Evolutionary conservation across 2,888 invertebrate species (phyloP).

Genomic region (Drosophila mercatorum): DNA sequence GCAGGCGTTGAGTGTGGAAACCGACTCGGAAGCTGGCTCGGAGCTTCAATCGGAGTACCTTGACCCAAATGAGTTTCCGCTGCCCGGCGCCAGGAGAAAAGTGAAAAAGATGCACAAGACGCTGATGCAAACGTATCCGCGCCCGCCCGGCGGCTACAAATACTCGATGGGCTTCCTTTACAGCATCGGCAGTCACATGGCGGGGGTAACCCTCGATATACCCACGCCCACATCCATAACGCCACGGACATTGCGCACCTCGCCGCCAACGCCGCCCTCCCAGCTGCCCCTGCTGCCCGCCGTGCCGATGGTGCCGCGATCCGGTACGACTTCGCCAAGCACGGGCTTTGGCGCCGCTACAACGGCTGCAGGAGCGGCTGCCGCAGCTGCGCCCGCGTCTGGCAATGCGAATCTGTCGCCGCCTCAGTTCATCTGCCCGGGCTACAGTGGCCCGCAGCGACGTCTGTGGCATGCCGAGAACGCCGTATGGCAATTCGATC

Average conservation of each 20-base stretch:
- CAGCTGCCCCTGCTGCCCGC: slow-evolving; percentile 38
- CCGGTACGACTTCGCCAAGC: slow-evolving; percentile 18
- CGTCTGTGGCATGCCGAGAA: slow-evolving; percentile 72
- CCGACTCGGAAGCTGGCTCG: slow-evolving; percentile 33
- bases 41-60: slow-evolving; percentile 41
- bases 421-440: slow-evolving; percentile 61
- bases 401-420: slow-evolving; percentile 13
- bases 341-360: slow-evolving; percentile 35
- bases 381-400: slow-evolving; percentile 14
- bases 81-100: slow-evolving; percentile 30
- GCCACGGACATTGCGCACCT: slow-evolving; percentile 56
- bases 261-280: slow-evolving; percentile 40
- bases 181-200: slow-evolving; percentile 61
- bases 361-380: slow-evolving; percentile 1
- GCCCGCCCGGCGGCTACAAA: slow-evolving; percentile 71
- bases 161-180: slow-evolving; percentile 73
- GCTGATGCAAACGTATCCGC: slow-evolving; percentile 54
- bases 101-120: slow-evolving; percentile 35
- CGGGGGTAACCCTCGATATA: slow-evolving; percentile 65
- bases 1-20: slow-evolving; percentile 22
- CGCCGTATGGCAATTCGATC: slow-evolving; percentile 71
- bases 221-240: slow-evolving; percentile 73
- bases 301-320: slow-evolving; percentile 8
- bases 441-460: slow-evolving; percentile 61
- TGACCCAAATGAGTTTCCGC: slow-evolving; percentile 48